Base-by-base conservation (phyloP, 1,140 invertebrate species). In the Ceratosolen fusciceps region DNA sequence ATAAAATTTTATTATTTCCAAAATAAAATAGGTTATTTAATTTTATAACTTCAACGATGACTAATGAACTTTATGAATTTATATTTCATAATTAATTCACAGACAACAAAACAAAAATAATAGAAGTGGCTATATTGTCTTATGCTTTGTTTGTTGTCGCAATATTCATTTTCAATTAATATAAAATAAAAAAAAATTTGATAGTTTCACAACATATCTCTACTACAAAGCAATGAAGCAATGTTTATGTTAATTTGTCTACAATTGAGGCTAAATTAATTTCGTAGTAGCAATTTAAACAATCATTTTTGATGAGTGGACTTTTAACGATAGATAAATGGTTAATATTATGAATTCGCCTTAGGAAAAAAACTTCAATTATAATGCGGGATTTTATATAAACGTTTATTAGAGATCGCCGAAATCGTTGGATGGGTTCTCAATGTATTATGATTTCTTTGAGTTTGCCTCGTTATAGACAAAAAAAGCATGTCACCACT, bases 101-200 rank as follows among this genome's bases (percentile, higher is more conserved):
- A n/a, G 2, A 14, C n/a, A 37, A 54, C 9, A n/a, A 19, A 24
- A 10, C 49, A 4, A 60, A 56, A 58, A 72, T 72, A 65, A 75
- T 65, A 75, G 37, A 49, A 5, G 3, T 60, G 8, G 14, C 39
- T 71, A 77, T 37, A 49, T 77, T 47, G 52, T 49, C 58, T 77
- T 60, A 60, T 58, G 60, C 14, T 43, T 71, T 70, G 12, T 19
- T 70, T n/a, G 19, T 68, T 77, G 71, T 39, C 76, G 62, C 54
- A 31, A 43, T 77, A 31, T 31, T 65, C 76, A 77, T 71, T 62
- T 78, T 60, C 54, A 60, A 70, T 71, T 31, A 16, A 71, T 71
- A 26, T 1, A 34, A 47, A 70, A 47, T 49, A n/a, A n/a, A n/a
- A n/a, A n/a, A n/a, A n/a, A n/a, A n/a, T n/a, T 10, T n/a, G 58